Base-by-base conservation (phyloP, 2,888 invertebrate species). In the Caenorhabditis sinica region DNA sequence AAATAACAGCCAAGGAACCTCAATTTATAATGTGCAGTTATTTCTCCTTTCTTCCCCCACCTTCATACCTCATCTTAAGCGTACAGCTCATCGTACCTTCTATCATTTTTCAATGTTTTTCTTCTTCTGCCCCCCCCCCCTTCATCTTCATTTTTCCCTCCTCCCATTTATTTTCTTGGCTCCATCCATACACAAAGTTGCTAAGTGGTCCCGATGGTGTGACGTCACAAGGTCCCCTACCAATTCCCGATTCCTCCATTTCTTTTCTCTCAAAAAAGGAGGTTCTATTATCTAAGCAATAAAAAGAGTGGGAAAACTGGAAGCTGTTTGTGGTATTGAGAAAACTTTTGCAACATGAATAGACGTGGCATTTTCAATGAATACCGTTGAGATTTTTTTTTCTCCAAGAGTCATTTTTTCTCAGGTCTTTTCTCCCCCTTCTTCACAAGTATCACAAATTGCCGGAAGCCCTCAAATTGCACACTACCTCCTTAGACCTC, bases 1-100 rank as follows among this genome's bases (percentile, higher is more conserved):
- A 63, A 60, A 79, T 79, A 79, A 72, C 72, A 79, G 51, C 36
- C 53, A 45, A 53, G 63, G 79, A 71, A 71, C 79, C 72, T 79
- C 72, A 71, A 79, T 71, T 71, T 71, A 71, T 79, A 79, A 63
- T 79, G 77, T 58, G 77, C 61, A 73, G 68, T 74, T 68, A 72
- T 53, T 73, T 80, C 49, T 5, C 15, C n/a, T 45, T 66, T 56
- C 49, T 5, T 43, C 30, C 63, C 17, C 28, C 25, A 20, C 45
- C 56, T 60, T 49, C 49, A n/a, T n/a, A n/a, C n/a, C n/a, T n/a
- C n/a, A n/a, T 49, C 49, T 13, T 15, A 17, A 49, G 51, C 61
- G 43, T 72, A 45, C 53, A 33, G 45, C 36, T 36, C 20, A 45
- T 49, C 43, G 23, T 28, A 65, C 43, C 65, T 43, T 63, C 20